Evolutionary conservation across 2,113 vertebrate genomes (phyloP).

Genomic region (Microtus richardsoni): DNA sequence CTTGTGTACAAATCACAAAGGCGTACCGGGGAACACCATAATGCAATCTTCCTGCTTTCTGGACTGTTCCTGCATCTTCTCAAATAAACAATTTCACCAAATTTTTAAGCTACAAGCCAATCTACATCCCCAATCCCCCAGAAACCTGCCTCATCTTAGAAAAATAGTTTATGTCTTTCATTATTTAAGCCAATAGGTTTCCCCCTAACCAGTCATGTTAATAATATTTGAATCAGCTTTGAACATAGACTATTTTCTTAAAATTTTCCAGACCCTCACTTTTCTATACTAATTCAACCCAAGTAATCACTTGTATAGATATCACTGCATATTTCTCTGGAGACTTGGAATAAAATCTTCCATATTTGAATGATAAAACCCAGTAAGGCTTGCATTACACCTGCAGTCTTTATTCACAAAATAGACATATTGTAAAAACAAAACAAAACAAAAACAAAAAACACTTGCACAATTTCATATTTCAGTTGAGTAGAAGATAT

Average conservation of each 20-base stretch:
- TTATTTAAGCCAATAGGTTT: neutral
- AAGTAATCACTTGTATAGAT: neutral
- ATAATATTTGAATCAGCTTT: neutral
- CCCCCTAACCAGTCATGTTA: neutral
- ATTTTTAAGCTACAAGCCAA: constrained; percentile 55
- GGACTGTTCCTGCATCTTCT: constrained; percentile 48
- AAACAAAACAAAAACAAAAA: neutral
- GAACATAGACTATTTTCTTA: neutral
- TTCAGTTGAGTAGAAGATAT: neutral
- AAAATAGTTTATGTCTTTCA: neutral
- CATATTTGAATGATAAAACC: neutral
- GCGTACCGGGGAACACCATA: constrained; percentile 60
- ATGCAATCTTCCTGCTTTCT: constrained; percentile 59
- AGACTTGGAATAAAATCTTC: neutral
- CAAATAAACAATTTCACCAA: constrained; percentile 64
- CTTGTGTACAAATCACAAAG: constrained; percentile 86
- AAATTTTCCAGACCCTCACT: neutral
- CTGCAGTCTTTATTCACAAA: neutral
- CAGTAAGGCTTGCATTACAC: neutral
- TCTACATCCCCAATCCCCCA: constrained; percentile 45
- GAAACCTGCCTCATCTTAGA: neutral
- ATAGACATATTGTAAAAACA: neutral
- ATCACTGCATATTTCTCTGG: neutral
- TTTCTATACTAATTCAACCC: neutral
- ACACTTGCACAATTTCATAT: neutral